Base-by-base conservation (phyloP, 2,797 vertebrate species). In the Botia almorhae region DNA sequence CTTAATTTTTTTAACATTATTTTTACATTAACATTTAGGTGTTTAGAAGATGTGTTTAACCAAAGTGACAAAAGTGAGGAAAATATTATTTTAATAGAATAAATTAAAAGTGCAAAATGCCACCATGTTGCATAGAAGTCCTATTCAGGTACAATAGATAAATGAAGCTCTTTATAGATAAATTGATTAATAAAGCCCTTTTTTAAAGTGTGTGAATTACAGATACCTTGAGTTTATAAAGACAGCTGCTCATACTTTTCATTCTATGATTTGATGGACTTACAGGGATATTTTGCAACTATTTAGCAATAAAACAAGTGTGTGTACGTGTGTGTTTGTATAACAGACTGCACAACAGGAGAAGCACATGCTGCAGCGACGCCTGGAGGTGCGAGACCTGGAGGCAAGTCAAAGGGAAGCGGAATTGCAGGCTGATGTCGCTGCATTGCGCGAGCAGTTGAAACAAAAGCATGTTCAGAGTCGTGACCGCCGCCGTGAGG, bases 311-410 rank as follows among this genome's bases (percentile, higher is more conserved):
- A 11, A 23, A 78, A 11, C 58, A 10, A 56, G 55, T 80, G 21
- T 63, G 19, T 76, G 36, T 72, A 39, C 23, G 2, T 26, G 23
- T 26, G 23, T 26, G 23, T 26, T 26, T 26, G 23, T 51, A 16
- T 50, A 43, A 70, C 85, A 95, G 94, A 82, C 63, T 46, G 82
- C 93, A 17, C 92, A 94, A 82, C 94, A 95, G 87, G 91, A 94
- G 82, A 94, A 92, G 48, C 91, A 94, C 5, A 46, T 90, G 14
- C 85, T 95, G 3, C 92, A 92, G 85, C 91, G 92, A 80, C 92
- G 82, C 76, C 81, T 94, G 84, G 93, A 94, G 10, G 90, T 93
- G 86, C 89, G 77, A 13, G 91, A 93, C 33, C 85, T 94, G 58
- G 84, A 89, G 14, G 91, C 86, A 0, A 87, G 87, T 16, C 94